Percentiles rank a stretch among this genome's conserved stretches.
These are phyloP conservation scores for Hypercompe scribonia DNA, from an alignment of 2,888 invertebrate genomes.

Conservation along the genomic window DNA sequence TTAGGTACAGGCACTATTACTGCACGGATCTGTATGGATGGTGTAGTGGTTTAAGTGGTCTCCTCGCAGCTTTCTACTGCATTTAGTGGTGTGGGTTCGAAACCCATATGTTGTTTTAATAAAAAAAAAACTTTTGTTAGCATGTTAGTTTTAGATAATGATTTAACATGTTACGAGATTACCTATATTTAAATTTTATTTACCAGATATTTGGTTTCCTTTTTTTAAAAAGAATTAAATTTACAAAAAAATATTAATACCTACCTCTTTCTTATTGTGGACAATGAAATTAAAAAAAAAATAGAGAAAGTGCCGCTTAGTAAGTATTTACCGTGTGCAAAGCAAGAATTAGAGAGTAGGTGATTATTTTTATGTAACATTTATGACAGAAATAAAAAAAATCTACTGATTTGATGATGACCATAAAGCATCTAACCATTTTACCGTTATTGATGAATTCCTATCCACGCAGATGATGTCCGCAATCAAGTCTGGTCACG, in stretches of 20 bases:
- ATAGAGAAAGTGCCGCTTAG: not conserved
- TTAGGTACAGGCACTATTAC: not conserved
- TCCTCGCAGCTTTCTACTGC: too few species aligned
- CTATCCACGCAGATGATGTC: slow-evolving; percentile 96
- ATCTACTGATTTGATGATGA: not conserved
- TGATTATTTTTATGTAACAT: not conserved
- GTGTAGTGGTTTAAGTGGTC: too few species aligned
- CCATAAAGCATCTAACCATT: not conserved
- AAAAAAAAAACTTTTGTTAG: too few species aligned
- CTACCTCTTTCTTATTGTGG: too few species aligned
- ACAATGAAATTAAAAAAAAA: not conserved
- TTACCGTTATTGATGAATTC: not conserved
- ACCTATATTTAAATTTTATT: too few species aligned
- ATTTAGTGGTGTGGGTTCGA: too few species aligned
- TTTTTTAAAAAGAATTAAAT: too few species aligned
- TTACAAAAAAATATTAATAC: too few species aligned
- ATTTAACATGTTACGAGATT: not conserved
- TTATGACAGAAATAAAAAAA: not conserved
- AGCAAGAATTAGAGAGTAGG: not conserved
- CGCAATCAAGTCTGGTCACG: slow-evolving; percentile 98
- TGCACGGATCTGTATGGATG: too few species aligned
- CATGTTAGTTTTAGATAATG: not conserved
- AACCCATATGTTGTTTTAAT: too few species aligned
- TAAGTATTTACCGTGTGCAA: not conserved
- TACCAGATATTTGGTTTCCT: too few species aligned